Percentiles rank a stretch among this genome's conserved stretches.
Conservation (phyloP, 2,113 vertebrate genomes). For the Pachypanchax playfairii region DNA sequence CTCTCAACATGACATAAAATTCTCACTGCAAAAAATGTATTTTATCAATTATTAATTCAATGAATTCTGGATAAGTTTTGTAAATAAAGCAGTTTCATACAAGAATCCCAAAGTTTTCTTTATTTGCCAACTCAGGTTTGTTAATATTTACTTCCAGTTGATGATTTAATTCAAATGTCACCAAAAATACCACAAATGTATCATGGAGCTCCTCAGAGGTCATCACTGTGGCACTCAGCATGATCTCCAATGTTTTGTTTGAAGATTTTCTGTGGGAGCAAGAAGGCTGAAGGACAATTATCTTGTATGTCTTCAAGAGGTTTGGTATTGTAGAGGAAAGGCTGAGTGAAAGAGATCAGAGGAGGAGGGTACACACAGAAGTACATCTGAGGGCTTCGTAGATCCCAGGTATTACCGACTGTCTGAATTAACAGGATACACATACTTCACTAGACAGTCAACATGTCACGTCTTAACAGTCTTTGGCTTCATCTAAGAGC, state of each 20-base stretch:
- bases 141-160: no score
- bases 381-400: slow-evolving; percentile 70
- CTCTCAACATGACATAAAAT: no score
- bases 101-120: no score
- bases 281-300: slow-evolving; percentile 66
- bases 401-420: slow-evolving; percentile 76
- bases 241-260: slow-evolving; percentile 60
- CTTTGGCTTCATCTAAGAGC: slow-evolving; percentile 71
- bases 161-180: no score
- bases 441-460: slow-evolving; percentile 76
- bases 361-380: slow-evolving; percentile 59
- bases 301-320: slow-evolving; percentile 71
- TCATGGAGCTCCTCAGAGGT: slow-evolving; percentile 49
- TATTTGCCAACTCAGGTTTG: no score
- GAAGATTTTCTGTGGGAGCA: slow-evolving; percentile 63
- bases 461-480: slow-evolving; percentile 79
- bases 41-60: no score
- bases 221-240: slow-evolving; percentile 44
- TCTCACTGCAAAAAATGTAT: no score
- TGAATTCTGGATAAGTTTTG: no score
- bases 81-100: no score
- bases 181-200: slow-evolving; percentile 61
- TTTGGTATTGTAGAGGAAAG: slow-evolving; percentile 60
- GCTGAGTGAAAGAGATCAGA: slow-evolving; percentile 73
- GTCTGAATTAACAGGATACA: slow-evolving; percentile 80